Percentiles rank a stretch among this genome's conserved stretches.
These are phyloP conservation scores for Proterorhinus semilunaris DNA, from an alignment of 2,113 vertebrate species.

Conservation along the genomic window DNA sequence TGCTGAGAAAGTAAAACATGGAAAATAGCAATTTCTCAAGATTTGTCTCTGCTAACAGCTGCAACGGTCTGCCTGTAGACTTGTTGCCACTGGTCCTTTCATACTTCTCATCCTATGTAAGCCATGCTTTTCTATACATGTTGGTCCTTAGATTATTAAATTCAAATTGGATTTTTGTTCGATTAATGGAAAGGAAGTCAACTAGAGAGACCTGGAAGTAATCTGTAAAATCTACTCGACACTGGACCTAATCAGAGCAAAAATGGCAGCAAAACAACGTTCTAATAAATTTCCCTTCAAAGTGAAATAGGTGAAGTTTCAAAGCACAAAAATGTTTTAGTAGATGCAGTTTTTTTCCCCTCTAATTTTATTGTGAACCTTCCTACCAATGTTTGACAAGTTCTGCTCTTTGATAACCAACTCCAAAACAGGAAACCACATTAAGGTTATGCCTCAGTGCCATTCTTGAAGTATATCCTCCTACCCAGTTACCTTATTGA, in stretches of 20 bases:
- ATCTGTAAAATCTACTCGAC: background rate
- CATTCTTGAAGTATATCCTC: constrained; percentile 24
- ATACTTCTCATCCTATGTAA: background rate
- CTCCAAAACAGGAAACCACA: constrained; percentile 53
- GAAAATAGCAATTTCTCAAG: background rate
- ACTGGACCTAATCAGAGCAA: background rate
- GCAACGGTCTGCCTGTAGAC: background rate
- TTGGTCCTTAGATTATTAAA: no score
- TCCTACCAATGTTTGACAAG: constrained; percentile 19
- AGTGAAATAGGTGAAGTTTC: background rate
- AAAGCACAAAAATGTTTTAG: constrained; percentile 2
- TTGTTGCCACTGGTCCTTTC: background rate
- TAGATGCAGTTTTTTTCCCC: background rate
- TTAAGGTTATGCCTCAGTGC: constrained; percentile 31
- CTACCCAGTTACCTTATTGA: constrained; percentile 16
- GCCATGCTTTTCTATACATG: background rate
- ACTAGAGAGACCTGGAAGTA: background rate
- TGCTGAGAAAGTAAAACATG: background rate
- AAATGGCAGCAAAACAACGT: background rate
- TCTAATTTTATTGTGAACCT: constrained; percentile 10
- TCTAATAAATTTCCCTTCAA: background rate
- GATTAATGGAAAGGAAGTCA: background rate
- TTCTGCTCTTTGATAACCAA: constrained; percentile 20
- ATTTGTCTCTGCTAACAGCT: background rate
- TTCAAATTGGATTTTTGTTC: no score